A percentile compares a stretch with the other conserved stretches of the same genome.
phyloP scores from a whole-genome alignment of 2,888 invertebrate species.

The Erpobdella octoculata region DNA sequence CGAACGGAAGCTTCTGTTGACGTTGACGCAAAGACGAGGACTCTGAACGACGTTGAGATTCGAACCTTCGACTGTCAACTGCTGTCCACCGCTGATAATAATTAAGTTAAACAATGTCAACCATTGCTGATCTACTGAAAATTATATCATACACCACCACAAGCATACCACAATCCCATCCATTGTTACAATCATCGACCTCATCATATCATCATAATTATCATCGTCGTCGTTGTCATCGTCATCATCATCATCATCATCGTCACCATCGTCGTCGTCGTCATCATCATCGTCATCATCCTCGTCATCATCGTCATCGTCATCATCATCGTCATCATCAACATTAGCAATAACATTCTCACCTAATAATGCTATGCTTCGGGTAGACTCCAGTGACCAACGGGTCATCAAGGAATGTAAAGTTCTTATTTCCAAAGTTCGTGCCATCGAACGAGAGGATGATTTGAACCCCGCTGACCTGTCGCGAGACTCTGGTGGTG shows the following conservation, averaged over 20 bases:
- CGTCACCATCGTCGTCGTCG: slow-evolving; percentile 25
- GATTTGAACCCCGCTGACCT: neutral
- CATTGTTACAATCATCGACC: no score
- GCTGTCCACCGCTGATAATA: neutral
- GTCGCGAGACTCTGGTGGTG: neutral
- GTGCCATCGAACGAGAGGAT: slow-evolving; percentile 8
- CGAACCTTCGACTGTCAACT: neutral
- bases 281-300: slow-evolving; percentile 20
- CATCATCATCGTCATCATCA: slow-evolving; percentile 23
- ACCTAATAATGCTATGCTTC: slow-evolving; percentile 21
- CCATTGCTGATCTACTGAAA: no score
- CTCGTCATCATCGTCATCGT: slow-evolving; percentile 21
- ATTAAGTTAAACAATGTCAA: no score
- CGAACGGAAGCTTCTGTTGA: neutral
- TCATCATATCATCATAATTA: no score
- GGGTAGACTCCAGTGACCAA: slow-evolving; percentile 14
- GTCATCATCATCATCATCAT: slow-evolving; percentile 26
- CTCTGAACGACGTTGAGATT: neutral
- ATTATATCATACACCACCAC: no score
- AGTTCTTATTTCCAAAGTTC: neutral
- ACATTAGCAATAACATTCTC: neutral
- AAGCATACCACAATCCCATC: no score
- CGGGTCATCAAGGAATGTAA: slow-evolving; percentile 5
- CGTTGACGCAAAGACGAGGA: neutral
- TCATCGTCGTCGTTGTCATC: slow-evolving; percentile 3